phyloP scores from a whole-genome alignment of 1,140 invertebrate species.

The Diorhabda elongata region DNA sequence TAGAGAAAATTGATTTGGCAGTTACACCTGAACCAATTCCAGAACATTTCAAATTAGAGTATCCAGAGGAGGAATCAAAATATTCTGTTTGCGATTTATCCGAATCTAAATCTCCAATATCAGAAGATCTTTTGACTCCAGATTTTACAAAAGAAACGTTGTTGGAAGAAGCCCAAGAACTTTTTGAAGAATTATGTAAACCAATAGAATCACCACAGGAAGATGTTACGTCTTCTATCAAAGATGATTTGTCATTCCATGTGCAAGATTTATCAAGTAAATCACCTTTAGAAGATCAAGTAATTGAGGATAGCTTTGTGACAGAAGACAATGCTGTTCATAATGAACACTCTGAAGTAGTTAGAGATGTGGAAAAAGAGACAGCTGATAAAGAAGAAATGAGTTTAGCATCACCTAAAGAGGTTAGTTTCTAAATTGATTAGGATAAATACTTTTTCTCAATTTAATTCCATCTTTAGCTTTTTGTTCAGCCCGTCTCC shows the following conservation, averaged over 20 bases:
- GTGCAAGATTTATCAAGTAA: not conserved
- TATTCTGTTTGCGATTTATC: conserved; percentile 12
- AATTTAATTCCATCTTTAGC: too few species aligned
- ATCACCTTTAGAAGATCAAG: conserved; percentile 18
- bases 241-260: conserved; percentile 27
- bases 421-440: too few species aligned
- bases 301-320: conserved; percentile 16
- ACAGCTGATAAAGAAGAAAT: too few species aligned
- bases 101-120: not conserved
- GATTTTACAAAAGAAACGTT: conserved; percentile 10
- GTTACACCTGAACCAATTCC: conserved; percentile 16
- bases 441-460: too few species aligned
- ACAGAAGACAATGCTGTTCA: not conserved
- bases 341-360: not conserved
- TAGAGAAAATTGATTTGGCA: conserved; percentile 17
- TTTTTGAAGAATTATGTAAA: conserved; percentile 9
- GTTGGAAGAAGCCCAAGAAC: conserved; percentile 16
- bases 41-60: not conserved
- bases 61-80: conserved; percentile 10
- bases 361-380: too few species aligned
- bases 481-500: too few species aligned
- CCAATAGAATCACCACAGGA: conserved; percentile 28
- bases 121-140: not conserved
- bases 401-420: too few species aligned
- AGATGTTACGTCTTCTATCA: conserved; percentile 37